phyloP scores from a whole-genome alignment of 2,888 invertebrate genomes.

The Xestia ashworthii region DNA sequence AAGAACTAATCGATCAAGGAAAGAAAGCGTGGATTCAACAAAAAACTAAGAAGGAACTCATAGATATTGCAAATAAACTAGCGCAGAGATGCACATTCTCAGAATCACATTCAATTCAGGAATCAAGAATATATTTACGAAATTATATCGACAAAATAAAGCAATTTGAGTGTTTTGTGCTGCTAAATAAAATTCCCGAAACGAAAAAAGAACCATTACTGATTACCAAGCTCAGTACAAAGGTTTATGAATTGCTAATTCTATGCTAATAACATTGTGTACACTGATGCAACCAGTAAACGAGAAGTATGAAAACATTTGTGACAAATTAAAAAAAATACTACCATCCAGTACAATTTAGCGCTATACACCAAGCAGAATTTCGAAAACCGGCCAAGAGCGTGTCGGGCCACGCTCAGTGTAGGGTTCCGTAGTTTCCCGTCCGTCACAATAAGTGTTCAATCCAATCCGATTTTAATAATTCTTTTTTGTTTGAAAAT shows the following conservation, averaged over 20 bases:
- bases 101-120: neutral
- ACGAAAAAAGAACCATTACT: neutral
- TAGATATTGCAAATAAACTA: neutral
- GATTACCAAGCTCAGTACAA: no score
- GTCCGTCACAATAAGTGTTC: no score
- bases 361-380: neutral
- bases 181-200: no score
- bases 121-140: neutral
- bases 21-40: neutral
- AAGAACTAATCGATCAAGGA: neutral
- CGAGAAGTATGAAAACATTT: neutral
- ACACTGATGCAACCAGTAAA: neutral
- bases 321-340: neutral
- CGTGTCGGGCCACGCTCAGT: no score
- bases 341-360: neutral
- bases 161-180: no score
- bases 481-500: no score
- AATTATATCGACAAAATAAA: neutral
- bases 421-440: no score
- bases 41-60: neutral
- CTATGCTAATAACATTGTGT: no score
- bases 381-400: no score
- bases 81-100: neutral
- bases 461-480: no score
- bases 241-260: no score